phyloP scores from a whole-genome alignment of 2,797 vertebrate genomes.

The Pyrrhura leucotis region DNA sequence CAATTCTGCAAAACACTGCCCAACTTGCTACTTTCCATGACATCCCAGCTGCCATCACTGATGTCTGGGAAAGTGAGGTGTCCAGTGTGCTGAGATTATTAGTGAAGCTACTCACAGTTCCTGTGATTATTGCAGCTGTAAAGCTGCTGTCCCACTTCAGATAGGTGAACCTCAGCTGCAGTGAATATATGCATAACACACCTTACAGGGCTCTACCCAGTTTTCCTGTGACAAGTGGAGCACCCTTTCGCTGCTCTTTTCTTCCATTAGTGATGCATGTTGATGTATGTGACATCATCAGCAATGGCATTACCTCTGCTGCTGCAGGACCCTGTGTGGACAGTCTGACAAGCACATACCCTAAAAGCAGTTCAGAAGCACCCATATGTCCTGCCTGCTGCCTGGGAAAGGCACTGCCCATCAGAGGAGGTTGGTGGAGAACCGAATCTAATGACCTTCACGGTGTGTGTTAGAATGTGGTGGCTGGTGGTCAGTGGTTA shows the following conservation, averaged over 20 bases:
- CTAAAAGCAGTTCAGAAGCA: not conserved
- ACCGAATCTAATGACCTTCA: not conserved
- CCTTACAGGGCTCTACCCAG: fast-evolving
- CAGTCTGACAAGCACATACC: not conserved
- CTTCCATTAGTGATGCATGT: not conserved
- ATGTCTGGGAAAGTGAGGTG: not conserved
- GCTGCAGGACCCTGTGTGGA: not conserved
- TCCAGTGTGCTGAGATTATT: not conserved
- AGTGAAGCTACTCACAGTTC: not conserved
- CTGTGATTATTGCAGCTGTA: not conserved
- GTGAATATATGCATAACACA: not conserved
- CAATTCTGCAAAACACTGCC: not conserved
- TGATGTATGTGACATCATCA: not conserved
- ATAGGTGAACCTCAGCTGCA: not conserved
- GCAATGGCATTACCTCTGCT: not conserved
- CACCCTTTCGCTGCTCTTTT: not conserved
- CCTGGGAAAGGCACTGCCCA: not conserved
- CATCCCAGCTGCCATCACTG: not conserved
- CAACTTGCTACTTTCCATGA: not conserved
- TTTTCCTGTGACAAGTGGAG: not conserved
- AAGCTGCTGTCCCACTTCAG: not conserved
- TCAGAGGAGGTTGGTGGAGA: not conserved
- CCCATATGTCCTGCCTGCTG: not conserved
- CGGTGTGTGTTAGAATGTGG: not conserved
- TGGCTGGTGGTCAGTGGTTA: not conserved